These are phyloP conservation scores for Isurus oxyrinchus DNA, from an alignment of 2,113 vertebrate genomes.

Conservation along the genomic window DNA sequence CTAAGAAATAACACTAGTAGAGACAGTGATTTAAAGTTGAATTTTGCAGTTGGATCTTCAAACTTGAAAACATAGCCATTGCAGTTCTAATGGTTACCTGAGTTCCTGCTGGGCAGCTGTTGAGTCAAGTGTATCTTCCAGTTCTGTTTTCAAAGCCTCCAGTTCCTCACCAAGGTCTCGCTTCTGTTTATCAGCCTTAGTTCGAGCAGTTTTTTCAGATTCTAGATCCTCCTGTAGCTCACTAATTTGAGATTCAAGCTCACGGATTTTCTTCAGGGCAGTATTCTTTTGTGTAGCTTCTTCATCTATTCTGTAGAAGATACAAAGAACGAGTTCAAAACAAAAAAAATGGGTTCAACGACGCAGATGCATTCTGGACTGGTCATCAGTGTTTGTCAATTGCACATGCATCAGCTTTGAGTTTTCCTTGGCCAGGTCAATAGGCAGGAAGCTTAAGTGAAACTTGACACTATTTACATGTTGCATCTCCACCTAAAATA, in stretches of 20 bases:
- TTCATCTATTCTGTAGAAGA: conserved; percentile 77
- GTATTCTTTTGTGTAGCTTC: conserved; percentile 89
- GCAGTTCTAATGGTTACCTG: conserved; percentile 57
- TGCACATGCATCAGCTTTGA: background rate
- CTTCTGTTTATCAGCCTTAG: conserved; percentile 92
- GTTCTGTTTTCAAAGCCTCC: conserved; percentile 89
- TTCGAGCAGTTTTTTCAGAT: conserved; percentile 72
- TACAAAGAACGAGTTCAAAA: background rate
- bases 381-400: background rate
- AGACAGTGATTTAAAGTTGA: background rate
- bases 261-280: conserved; percentile 91
- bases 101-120: conserved; percentile 94
- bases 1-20: background rate
- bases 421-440: background rate
- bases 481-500: background rate
- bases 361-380: background rate
- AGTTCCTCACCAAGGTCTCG: conserved; percentile 92
- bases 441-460: background rate
- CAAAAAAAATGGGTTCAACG: background rate
- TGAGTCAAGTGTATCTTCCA: conserved; percentile 91
- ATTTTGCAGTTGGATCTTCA: background rate
- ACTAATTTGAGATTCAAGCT: conserved; percentile 87
- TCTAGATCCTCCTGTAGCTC: conserved; percentile 95
- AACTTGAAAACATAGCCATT: background rate
- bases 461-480: background rate